Percentiles rank a stretch among this genome's conserved stretches.
phyloP scores from a whole-genome alignment of 2,113 vertebrate genomes.

The Hipposideros armiger region DNA sequence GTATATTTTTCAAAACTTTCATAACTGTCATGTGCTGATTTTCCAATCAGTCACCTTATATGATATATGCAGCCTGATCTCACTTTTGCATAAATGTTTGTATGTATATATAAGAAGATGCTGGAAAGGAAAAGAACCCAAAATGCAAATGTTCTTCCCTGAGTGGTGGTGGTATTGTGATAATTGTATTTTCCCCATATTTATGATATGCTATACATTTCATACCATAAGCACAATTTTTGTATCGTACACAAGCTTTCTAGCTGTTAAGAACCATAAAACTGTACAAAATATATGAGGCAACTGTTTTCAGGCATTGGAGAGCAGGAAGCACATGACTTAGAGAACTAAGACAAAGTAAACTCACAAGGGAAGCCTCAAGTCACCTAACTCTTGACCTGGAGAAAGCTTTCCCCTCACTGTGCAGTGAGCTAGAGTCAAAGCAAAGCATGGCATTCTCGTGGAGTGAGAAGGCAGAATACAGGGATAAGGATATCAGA shows the following conservation, averaged over 20 bases:
- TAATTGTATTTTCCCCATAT: conserved; percentile 29
- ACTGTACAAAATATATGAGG: not conserved
- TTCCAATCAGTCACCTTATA: conserved; percentile 34
- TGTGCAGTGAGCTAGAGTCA: not conserved
- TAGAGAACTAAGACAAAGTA: not conserved
- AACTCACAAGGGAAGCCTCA: not conserved
- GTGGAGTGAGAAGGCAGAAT: not conserved
- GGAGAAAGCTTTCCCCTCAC: not conserved
- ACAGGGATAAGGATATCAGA: not conserved
- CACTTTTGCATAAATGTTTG: conserved; percentile 21
- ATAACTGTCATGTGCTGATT: not conserved
- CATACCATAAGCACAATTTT: not conserved
- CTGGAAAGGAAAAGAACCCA: not conserved
- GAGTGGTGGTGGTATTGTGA: not conserved
- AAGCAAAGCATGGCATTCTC: not conserved
- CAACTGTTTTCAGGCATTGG: not conserved
- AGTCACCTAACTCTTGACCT: not conserved
- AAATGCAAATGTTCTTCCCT: not conserved
- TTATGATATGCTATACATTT: conserved; percentile 5
- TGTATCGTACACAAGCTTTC: not conserved
- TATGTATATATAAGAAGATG: not conserved
- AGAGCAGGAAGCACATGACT: not conserved
- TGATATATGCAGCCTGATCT: not conserved
- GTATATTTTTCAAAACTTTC: conserved; percentile 22
- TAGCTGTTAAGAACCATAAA: not conserved